A percentile compares a stretch with the other conserved stretches of the same genome.
phyloP scores from a whole-genome alignment of 2,113 vertebrate species.

The Climacteris rufus region DNA sequence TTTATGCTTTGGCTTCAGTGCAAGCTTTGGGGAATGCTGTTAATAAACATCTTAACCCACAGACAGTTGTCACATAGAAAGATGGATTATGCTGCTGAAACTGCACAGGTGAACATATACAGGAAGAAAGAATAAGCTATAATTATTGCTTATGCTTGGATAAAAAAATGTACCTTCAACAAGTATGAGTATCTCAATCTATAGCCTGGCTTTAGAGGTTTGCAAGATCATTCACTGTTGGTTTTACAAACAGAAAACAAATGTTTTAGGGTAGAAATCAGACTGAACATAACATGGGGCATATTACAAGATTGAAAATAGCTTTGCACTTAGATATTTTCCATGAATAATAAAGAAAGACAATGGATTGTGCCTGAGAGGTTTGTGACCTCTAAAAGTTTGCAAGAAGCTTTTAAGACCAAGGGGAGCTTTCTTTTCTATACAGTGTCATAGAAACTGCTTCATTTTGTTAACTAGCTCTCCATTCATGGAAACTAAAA shows the following conservation, averaged over 20 bases:
- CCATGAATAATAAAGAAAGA: constrained; percentile 35
- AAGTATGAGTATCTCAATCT: background rate
- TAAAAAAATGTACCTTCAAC: background rate
- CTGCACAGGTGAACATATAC: background rate
- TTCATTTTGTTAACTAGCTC: constrained; percentile 4
- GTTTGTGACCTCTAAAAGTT: constrained; percentile 30
- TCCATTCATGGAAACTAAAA: background rate
- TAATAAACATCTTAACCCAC: background rate
- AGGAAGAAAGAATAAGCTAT: background rate
- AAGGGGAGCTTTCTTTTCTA: background rate
- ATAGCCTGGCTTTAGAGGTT: background rate
- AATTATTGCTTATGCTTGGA: background rate
- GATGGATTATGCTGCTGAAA: background rate
- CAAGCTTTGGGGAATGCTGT: background rate
- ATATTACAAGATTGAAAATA: constrained; percentile 34
- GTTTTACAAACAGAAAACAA: constrained; percentile 16
- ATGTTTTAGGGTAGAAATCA: constrained; percentile 31
- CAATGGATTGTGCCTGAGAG: constrained; percentile 45
- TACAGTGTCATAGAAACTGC: background rate
- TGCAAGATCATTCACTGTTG: background rate
- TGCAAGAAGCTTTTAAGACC: constrained; percentile 36
- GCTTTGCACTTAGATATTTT: constrained; percentile 40
- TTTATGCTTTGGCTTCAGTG: background rate
- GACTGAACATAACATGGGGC: background rate
- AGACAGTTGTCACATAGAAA: background rate